Evolutionary conservation across 2,113 vertebrate species (phyloP).

Genomic region (Oenanthe melanoleuca): DNA sequence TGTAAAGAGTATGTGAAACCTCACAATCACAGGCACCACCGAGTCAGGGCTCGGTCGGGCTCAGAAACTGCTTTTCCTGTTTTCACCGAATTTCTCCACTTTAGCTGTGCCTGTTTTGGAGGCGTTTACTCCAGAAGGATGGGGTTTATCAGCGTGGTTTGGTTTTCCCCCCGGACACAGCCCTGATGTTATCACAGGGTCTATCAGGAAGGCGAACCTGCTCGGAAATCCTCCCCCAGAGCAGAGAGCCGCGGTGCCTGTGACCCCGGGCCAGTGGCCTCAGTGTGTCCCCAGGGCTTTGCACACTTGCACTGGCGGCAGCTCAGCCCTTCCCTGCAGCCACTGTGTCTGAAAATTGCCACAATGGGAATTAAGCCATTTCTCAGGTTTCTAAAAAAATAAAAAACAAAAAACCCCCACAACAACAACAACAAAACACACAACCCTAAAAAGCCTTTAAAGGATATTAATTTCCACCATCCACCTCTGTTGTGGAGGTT

Average conservation of each 20-base stretch:
- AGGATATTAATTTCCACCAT: background rate
- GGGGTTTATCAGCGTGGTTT: fast-evolving
- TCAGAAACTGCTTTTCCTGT: background rate
- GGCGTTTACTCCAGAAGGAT: fast-evolving
- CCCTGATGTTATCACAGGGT: background rate
- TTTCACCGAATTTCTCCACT: background rate
- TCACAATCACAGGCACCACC: background rate
- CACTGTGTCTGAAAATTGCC: fast-evolving
- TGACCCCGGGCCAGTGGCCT: background rate
- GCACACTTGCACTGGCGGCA: background rate
- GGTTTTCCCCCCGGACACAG: fast-evolving
- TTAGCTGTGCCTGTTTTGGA: fast-evolving
- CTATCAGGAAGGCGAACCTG: background rate
- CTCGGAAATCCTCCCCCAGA: background rate
- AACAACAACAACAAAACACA: no score
- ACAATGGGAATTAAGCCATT: background rate
- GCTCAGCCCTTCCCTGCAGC: background rate
- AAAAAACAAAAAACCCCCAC: background rate
- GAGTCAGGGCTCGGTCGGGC: fast-evolving
- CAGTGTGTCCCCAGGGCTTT: background rate
- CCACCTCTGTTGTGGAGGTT: background rate
- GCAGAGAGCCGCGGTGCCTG: fast-evolving
- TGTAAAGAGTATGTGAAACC: background rate
- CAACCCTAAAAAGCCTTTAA: background rate
- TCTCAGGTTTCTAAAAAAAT: background rate